phyloP scores from a whole-genome alignment of 2,797 vertebrate species.

The Cetoscarus ocellatus region DNA sequence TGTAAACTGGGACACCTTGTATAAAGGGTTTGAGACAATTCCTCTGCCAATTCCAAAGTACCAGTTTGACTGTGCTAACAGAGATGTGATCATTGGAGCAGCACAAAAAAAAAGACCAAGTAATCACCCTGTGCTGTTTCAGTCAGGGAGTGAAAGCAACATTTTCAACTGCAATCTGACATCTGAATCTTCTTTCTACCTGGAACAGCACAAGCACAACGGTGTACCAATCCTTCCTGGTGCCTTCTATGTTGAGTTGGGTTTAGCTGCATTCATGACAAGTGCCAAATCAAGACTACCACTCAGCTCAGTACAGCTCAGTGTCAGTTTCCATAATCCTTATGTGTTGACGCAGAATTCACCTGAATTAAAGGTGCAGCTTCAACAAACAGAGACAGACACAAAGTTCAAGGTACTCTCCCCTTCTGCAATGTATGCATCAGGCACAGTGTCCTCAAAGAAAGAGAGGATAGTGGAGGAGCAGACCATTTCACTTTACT shows the following conservation, averaged over 20 bases:
- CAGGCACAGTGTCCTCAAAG: constrained; percentile 79
- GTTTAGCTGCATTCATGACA: constrained; percentile 82
- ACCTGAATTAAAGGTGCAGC: constrained; percentile 81
- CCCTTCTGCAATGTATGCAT: constrained; percentile 81
- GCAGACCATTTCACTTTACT: constrained; percentile 78
- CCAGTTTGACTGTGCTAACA: constrained; percentile 85
- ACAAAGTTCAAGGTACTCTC: constrained; percentile 80
- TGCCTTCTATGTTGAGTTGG: constrained; percentile 88
- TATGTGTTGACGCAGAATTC: constrained; percentile 81
- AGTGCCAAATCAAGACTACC: constrained; percentile 83
- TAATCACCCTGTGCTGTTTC: constrained; percentile 79
- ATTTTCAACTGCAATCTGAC: constrained; percentile 83
- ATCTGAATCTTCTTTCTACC: constrained; percentile 72
- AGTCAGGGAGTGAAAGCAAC: constrained; percentile 65
- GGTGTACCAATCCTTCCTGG: constrained; percentile 86
- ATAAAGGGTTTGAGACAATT: constrained; percentile 77
- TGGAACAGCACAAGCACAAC: constrained; percentile 88
- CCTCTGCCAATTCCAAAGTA: constrained; percentile 86
- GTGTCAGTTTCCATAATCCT: constrained; percentile 82
- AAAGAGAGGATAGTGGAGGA: constrained; percentile 75
- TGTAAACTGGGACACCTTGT: constrained; percentile 85
- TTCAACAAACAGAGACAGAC: constrained; percentile 65
- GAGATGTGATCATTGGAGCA: constrained; percentile 67
- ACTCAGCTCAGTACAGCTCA: constrained; percentile 82
- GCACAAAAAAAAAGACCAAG: constrained; percentile 68